Evolutionary conservation across 2,113 vertebrate species (phyloP).

Genomic region (Rhabdomys dilectus): DNA sequence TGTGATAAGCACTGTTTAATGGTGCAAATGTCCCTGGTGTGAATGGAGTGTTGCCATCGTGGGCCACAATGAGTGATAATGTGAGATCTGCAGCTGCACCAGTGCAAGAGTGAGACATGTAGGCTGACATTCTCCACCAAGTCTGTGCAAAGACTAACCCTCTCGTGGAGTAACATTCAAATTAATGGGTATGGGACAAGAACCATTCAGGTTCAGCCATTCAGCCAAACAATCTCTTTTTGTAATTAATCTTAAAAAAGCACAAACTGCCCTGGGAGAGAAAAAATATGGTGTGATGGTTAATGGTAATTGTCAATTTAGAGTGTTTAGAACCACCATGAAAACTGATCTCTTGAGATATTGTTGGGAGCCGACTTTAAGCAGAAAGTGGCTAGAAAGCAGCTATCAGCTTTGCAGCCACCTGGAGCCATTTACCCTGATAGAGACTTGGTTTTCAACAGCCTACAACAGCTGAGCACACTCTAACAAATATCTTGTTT

Average conservation of each 20-base stretch:
- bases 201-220: accelerated
- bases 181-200: neutral
- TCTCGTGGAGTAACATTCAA: neutral
- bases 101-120: no score
- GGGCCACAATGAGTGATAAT: no score
- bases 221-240: neutral
- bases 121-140: neutral
- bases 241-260: neutral
- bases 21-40: no score
- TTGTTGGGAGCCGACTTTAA: no score
- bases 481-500: no score
- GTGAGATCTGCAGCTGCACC: neutral
- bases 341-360: neutral
- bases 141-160: neutral
- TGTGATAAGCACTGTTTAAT: neutral
- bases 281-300: neutral
- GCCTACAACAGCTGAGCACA: no score
- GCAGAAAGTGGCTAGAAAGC: no score
- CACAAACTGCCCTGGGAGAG: no score
- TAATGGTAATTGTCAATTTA: neutral
- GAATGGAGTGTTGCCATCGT: neutral
- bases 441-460: no score
- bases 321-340: neutral
- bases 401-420: no score
- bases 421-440: no score